phyloP scores from a whole-genome alignment of 2,888 invertebrate genomes.

The Mythimna pallens region DNA sequence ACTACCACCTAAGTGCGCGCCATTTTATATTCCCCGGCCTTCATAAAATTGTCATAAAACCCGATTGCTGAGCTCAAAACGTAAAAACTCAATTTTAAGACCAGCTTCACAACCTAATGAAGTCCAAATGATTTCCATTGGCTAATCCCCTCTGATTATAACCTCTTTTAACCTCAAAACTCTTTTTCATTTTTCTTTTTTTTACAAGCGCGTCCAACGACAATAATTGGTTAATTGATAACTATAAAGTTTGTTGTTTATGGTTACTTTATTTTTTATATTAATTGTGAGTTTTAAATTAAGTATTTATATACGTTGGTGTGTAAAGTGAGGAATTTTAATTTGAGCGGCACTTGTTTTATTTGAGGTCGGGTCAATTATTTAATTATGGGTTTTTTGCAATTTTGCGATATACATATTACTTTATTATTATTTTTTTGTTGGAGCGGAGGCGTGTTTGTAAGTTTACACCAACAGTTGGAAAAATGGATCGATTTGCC shows the following conservation, averaged over 20 bases:
- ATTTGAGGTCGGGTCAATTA: slow-evolving; percentile 28
- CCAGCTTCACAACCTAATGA: slow-evolving; percentile 52
- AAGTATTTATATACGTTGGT: slow-evolving; percentile 58
- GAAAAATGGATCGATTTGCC: too few relatives aligned
- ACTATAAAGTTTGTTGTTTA: slow-evolving; percentile 62
- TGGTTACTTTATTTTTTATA: slow-evolving; percentile 42
- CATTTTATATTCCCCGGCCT: slow-evolving; percentile 41
- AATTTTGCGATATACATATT: neutral
- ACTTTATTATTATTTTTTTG: too few relatives aligned
- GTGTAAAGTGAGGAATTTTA: slow-evolving; percentile 37
- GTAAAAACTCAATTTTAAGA: slow-evolving; percentile 54
- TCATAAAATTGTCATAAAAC: slow-evolving; percentile 63
- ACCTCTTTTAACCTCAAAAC: slow-evolving; percentile 54
- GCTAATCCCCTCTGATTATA: slow-evolving; percentile 55
- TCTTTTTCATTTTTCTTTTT: slow-evolving; percentile 33
- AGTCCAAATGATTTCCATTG: slow-evolving; percentile 48
- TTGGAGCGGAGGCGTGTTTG: too few relatives aligned
- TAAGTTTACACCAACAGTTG: too few relatives aligned
- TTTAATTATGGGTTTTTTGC: slow-evolving; percentile 13
- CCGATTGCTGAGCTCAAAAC: slow-evolving; percentile 39
- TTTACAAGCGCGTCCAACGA: slow-evolving; percentile 45
- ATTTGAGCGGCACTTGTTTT: slow-evolving; percentile 33
- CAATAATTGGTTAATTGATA: slow-evolving; percentile 68
- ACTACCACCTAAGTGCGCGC: slow-evolving; percentile 41
- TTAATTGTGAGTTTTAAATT: slow-evolving; percentile 52